Base-by-base conservation (phyloP, 2,888 invertebrate genomes). In the Leptopilina drosophilae region DNA sequence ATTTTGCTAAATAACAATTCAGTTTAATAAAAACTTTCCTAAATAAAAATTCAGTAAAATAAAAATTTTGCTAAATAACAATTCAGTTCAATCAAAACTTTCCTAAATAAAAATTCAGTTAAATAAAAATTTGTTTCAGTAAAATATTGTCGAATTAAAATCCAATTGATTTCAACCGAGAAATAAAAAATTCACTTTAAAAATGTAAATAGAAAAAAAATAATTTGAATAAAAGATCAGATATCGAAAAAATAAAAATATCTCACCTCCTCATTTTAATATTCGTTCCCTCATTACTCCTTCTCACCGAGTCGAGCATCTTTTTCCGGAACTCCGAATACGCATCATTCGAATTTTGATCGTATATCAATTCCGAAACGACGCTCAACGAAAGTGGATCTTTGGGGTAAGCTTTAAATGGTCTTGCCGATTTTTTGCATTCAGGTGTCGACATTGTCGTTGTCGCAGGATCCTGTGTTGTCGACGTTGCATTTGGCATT, bases 361-460 rank as follows among this genome's bases (percentile, higher is more conserved):
- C 93, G 20, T 94, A 90, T 4, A 93, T 86, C 11, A 93, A 87
- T 78, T 93, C 94, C 0, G 93, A 87, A 0, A 53, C 20, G 83
- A 95, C 88, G 64, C 94, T 90, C 84, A 96, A 89, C 64, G 94
- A 92, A 40, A 95, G 87, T 0, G 95, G 94, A 88, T 95, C 95
- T 83, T 95, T 95, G 0, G 96, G 95, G 87, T 95, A 96, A 0
- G 95, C 95, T 88, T 95, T 95, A 87, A 95, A 95, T 0, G 95
- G 95, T 2, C 95, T 92, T 0, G 94, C 92, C 5, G 91, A 83
- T 86, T 93, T 94, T 33, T 92, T 73, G 56, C n/a, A 56, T 56
- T 73, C 73, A 26, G 56, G 80, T 5, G 69, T 7, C 5, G 33
- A 33, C 33, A 77, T 73, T 5, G 84, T 9, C 0, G 82, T 77